Percentiles rank a stretch among this genome's conserved stretches.
These are phyloP conservation scores for Luffia ferchaultella DNA, from an alignment of 2,888 invertebrate genomes.

Conservation along the genomic window DNA sequence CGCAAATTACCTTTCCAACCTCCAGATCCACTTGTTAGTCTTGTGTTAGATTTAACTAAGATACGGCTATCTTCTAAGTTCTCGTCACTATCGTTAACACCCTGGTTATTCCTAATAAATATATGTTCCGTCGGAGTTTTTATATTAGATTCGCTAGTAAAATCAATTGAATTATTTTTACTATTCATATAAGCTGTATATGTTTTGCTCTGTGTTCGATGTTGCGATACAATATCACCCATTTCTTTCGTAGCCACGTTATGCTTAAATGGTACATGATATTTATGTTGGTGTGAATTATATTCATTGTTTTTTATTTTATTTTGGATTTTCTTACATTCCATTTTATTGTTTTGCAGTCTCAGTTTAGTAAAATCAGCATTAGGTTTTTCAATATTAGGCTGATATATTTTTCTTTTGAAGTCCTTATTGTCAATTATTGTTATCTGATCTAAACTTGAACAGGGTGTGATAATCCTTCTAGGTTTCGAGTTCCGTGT, in stretches of 20 bases:
- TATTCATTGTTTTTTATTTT: too few relatives aligned
- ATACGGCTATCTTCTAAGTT: not conserved
- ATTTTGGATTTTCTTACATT: too few relatives aligned
- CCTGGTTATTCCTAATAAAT: not conserved
- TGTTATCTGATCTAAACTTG: constrained; percentile 44
- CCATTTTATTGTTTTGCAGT: too few relatives aligned
- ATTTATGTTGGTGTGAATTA: too few relatives aligned
- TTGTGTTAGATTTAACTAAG: not conserved
- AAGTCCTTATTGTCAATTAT: constrained; percentile 36
- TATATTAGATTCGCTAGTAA: not conserved
- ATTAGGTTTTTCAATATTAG: too few relatives aligned
- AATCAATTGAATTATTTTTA: not conserved
- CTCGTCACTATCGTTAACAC: not conserved
- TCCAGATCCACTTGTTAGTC: not conserved
- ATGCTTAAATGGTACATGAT: too few relatives aligned
- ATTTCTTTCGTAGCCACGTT: not conserved
- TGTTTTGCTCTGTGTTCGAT: not conserved
- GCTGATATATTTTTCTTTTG: too few relatives aligned
- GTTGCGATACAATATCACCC: not conserved
- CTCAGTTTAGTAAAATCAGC: too few relatives aligned
- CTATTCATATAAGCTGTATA: not conserved
- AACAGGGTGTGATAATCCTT: constrained; percentile 26
- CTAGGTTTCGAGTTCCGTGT: constrained; percentile 23
- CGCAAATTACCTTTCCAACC: not conserved
- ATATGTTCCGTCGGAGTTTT: not conserved